Evolutionary conservation across 1,140 invertebrate genomes (phyloP), one percentile per base, ranked within the genome.

Genomic region (Rhagoletis pomonella): DNA sequence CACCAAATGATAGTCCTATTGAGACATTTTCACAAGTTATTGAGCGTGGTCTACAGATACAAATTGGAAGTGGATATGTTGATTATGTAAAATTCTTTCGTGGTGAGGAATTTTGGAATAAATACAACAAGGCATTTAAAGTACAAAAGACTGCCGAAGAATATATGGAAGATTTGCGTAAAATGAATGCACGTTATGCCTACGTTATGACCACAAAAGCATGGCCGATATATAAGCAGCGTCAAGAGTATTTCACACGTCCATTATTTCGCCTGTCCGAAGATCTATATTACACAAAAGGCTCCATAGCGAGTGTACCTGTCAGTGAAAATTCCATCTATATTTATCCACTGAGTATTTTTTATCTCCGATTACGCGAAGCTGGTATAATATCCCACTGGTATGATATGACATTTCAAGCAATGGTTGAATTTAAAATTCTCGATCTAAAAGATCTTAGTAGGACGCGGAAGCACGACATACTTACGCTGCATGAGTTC

Each of bases 11-110:
- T 64, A 65, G 87, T 0, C 55, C 3, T 0, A 60, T 90, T 19
- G 88, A 67, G 12, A 89, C 62, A 69, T 85, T 89, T 29, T 42
- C n/a, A 4, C 89, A 91, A 14, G n/a, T 90, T 10, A 14, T 12
- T 0, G 47, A 14, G 14, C 65, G 44, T 29, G n/a, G 50, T 19
- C 6, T 86, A 17, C 39, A 86, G 39, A 86, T 86, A 55, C 58
- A 62, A 64, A 17, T 86, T 39, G 7, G 39, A 19, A 29, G 55
- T 39, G 1, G 14, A 4, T 60, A 64, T 7, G 19, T 86, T 50
- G 10, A 17, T 5, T n/a, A 67, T 67, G 14, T 86, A 10, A 47
- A 3, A 29, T 69, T 65, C 39, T 67, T 19, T 29, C 29, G 47
- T 47, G 86, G 86, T 10, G 64, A 86, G 3, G 29, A 44, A 1